phyloP scores from a whole-genome alignment of 2,888 invertebrate genomes.

The Parnassius apollo region DNA sequence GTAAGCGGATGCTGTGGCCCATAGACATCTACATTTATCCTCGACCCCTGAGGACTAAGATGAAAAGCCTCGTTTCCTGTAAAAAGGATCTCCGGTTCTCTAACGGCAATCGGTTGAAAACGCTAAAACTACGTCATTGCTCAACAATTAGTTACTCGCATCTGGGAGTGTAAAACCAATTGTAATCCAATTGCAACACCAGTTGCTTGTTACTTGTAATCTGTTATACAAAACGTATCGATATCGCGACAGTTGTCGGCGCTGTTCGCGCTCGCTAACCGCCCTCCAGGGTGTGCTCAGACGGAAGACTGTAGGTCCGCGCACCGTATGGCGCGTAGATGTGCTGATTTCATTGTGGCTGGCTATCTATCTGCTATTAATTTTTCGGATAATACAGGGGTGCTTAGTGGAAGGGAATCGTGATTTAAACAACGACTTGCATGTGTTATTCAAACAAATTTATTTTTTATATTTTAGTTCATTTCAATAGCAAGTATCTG shows the following conservation, averaged over 20 bases:
- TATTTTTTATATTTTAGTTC: no score
- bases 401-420: constrained; percentile 13
- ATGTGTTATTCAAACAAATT: neutral
- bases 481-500: no score
- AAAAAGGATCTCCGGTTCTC: no score
- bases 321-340: constrained; percentile 29
- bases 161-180: constrained; percentile 5
- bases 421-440: constrained; percentile 14
- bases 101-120: no score
- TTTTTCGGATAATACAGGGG: constrained; percentile 26
- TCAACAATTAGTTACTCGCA: no score
- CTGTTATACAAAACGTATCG: constrained; percentile 55
- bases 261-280: constrained; percentile 39
- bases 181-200: constrained; percentile 33
- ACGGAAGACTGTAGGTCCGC: constrained; percentile 36
- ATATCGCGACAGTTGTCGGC: constrained; percentile 61
- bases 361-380: constrained; percentile 30
- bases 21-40: no score
- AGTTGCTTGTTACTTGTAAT: constrained; percentile 43
- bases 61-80: no score
- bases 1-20: no score
- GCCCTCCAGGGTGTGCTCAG: constrained; percentile 55
- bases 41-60: no score
- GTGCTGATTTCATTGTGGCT: constrained; percentile 16
- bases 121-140: no score